Conservation (phyloP, 2,797 vertebrate genomes). For the Tenualosa thibaudeaui region DNA sequence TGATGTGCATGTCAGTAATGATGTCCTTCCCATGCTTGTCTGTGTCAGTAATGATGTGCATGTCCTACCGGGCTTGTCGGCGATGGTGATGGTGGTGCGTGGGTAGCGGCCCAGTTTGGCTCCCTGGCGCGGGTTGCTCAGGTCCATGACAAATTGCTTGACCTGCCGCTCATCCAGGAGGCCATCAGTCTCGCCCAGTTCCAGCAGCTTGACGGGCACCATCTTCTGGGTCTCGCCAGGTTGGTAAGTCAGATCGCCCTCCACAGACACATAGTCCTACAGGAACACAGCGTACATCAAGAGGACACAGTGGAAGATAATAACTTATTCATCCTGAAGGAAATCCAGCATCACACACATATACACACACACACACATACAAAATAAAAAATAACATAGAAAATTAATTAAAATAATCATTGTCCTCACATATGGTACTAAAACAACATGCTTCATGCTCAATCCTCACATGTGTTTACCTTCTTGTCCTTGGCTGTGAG, state of each 20-base stretch:
- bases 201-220: constrained; percentile 85
- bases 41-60: constrained; percentile 57
- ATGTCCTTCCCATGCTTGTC: too few relatives aligned
- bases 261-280: constrained; percentile 85
- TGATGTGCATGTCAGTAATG: not conserved
- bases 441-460: too few relatives aligned
- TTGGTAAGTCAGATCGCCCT: constrained; percentile 86
- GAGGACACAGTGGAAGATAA: not conserved
- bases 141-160: constrained; percentile 88
- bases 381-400: too few relatives aligned
- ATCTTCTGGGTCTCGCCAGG: constrained; percentile 87
- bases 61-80: constrained; percentile 79
- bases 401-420: too few relatives aligned
- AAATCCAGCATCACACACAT: too few relatives aligned
- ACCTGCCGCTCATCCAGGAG: constrained; percentile 82
- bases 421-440: too few relatives aligned
- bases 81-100: constrained; percentile 84
- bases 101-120: constrained; percentile 88
- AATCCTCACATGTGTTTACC: constrained; percentile 62
- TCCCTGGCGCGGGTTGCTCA: constrained; percentile 87
- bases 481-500: constrained; percentile 86
- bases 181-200: constrained; percentile 81
- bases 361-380: too few relatives aligned
- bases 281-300: not conserved
- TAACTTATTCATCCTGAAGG: too few relatives aligned